Conservation (phyloP, 2,888 invertebrate genomes). For the Drosophila melanocephala region DNA sequence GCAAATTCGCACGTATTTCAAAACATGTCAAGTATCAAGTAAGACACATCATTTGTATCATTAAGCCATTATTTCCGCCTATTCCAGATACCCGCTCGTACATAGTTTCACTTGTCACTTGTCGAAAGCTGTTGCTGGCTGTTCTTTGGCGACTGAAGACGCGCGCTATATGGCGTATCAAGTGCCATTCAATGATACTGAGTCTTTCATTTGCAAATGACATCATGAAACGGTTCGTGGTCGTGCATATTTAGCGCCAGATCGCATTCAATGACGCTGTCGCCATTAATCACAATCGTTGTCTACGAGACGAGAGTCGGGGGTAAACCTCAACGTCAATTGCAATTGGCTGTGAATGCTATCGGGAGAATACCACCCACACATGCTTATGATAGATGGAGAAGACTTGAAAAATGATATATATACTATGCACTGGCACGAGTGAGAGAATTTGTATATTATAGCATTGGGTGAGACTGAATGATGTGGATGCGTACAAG, state of each 20-base stretch:
- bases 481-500: slow-evolving; percentile 38
- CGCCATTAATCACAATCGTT: slow-evolving; percentile 77
- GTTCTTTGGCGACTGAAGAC: slow-evolving; percentile 41
- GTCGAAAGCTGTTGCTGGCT: slow-evolving; percentile 30
- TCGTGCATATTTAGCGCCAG: slow-evolving; percentile 66
- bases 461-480: slow-evolving; percentile 49
- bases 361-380: slow-evolving; percentile 52
- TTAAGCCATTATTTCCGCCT: slow-evolving; percentile 79
- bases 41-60: slow-evolving; percentile 72
- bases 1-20: slow-evolving; percentile 62
- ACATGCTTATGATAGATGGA: slow-evolving; percentile 19
- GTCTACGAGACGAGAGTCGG: slow-evolving; percentile 13
- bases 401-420: slow-evolving; percentile 29
- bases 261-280: slow-evolving; percentile 75
- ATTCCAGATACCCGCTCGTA: slow-evolving; percentile 42
- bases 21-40: slow-evolving; percentile 57
- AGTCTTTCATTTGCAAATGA: slow-evolving; percentile 51
- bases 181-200: slow-evolving; percentile 55
- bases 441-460: slow-evolving; percentile 51
- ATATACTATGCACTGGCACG: slow-evolving; percentile 55
- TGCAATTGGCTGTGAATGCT: slow-evolving; percentile 51
- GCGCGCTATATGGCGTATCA: slow-evolving; percentile 52
- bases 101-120: slow-evolving; percentile 67
- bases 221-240: slow-evolving; percentile 62
- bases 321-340: slow-evolving; percentile 49